Conservation (phyloP, 1,140 invertebrate species). For the Halesus radiatus region DNA sequence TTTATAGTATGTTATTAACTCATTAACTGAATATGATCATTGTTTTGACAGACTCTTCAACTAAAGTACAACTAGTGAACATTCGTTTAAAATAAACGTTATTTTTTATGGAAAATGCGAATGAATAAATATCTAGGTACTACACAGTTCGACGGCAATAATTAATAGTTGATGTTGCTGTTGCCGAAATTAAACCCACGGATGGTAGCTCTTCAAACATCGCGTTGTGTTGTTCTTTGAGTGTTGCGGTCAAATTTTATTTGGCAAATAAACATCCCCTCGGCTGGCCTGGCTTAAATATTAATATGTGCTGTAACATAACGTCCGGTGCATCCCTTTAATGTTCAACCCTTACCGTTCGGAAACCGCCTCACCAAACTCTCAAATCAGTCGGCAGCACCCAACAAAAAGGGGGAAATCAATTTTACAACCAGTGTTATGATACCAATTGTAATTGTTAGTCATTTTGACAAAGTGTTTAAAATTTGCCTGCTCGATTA, state of each 20-base stretch:
- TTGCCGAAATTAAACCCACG: not conserved
- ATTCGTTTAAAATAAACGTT: too few relatives aligned
- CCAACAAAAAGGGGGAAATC: not conserved
- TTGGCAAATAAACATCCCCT: conserved; percentile 13
- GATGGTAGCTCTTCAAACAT: not conserved
- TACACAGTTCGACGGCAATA: not conserved
- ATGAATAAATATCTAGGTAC: too few relatives aligned
- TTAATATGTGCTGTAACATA: conserved; percentile 1
- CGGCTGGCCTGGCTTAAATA: not conserved
- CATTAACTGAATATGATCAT: too few relatives aligned
- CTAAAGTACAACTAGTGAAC: too few relatives aligned
- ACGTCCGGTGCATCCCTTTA: conserved; percentile 4
- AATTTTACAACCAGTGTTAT: not conserved
- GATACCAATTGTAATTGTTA: not conserved
- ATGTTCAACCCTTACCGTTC: conserved; percentile 9
- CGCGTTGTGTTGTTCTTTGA: not conserved
- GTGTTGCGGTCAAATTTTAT: conserved; percentile 18
- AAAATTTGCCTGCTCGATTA: not conserved
- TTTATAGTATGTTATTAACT: too few relatives aligned
- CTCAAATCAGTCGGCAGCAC: not conserved
- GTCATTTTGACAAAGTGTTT: not conserved
- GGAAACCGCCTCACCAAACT: not conserved
- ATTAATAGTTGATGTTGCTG: not conserved
- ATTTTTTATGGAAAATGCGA: too few relatives aligned
- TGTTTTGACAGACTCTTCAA: too few relatives aligned